Evolutionary conservation across 2,797 vertebrate species (phyloP), one percentile per base, ranked within the genome.

Genomic region (Amniataba percoides): DNA sequence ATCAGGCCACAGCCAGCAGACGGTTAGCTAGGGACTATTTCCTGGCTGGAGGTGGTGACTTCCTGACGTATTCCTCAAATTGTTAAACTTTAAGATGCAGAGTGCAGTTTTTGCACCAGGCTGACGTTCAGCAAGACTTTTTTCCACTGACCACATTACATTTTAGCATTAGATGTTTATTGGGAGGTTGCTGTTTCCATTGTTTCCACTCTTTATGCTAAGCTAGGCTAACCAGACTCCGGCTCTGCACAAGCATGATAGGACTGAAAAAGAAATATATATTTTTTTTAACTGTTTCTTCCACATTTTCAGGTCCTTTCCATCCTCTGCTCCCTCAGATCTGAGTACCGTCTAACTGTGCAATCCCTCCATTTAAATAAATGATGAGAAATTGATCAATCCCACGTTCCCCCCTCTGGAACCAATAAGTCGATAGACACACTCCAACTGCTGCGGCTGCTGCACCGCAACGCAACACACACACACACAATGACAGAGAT

Each of bases 361-460:
- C 27, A 56, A 49, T 31, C 15, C 71, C 66, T 59, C 73, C 56
- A 62, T 77, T 81, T 76, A 83, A 86, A 64, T 63, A 58, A 83
- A 45, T 36, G 55, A 81, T 68, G 72, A 78, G 40, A 36, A 56
- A 81, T 15, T 67, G 66, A 76, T 59, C 13, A 23, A 56, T 45
- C 71, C 65, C 73, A 61, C 57, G 14, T 76, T 74, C 77, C 43
- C 58, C 64, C 43, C n/a, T 59, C 73, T 36, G 39, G 48, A 63
- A 43, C 71, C 55, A 78, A 79, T 78, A 81, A 71, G 65, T 87
- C 55, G 42, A 87, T 83, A 77, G 21, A 71, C 39, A 52, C 25
- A 39, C 60, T 81, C 57, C 71, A 84, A 74, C 52, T 77, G 82
- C 83, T 71, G 23, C n/a, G n/a, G n/a, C 71, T 56, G 15, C 70